Evolutionary conservation across 2,797 vertebrate species (phyloP).

Genomic region (Centropyge bicolor): DNA sequence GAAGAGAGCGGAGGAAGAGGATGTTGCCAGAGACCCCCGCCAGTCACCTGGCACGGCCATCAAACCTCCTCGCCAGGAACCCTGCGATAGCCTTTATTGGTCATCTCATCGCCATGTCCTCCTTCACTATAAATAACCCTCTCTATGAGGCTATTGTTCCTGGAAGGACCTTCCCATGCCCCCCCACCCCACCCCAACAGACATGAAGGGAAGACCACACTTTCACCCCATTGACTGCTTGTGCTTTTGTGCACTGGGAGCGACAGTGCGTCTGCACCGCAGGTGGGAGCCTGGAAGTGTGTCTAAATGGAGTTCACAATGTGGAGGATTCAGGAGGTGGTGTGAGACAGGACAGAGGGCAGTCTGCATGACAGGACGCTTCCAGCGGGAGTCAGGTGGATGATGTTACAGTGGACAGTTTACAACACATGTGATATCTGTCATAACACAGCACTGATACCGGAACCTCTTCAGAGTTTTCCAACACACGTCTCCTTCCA

Average conservation of each 20-base stretch:
- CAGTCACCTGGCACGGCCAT: conserved; percentile 63
- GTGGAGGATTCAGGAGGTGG: conserved; percentile 21
- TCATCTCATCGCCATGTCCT: conserved; percentile 58
- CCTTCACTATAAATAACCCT: conserved; percentile 75
- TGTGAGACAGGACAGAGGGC: conserved; percentile 35
- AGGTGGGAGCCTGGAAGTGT: conserved; percentile 57
- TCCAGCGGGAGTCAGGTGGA: conserved; percentile 53
- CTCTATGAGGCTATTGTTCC: conserved; percentile 79
- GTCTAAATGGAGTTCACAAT: conserved; percentile 20
- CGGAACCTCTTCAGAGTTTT: conserved; percentile 42
- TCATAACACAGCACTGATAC: conserved; percentile 36
- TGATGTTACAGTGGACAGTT: conserved; percentile 47
- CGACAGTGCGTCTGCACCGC: conserved; percentile 52
- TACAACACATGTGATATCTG: conserved; percentile 35
- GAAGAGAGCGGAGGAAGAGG: conserved; percentile 76
- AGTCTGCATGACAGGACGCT: conserved; percentile 37
- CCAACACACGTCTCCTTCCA: conserved; percentile 17
- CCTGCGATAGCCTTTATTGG: conserved; percentile 52
- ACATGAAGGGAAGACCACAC: conserved; percentile 57
- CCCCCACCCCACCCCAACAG: not conserved
- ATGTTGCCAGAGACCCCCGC: conserved; percentile 60
- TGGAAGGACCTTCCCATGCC: conserved; percentile 64
- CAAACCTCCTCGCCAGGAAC: conserved; percentile 64
- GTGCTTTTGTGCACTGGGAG: conserved; percentile 34
- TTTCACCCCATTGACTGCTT: conserved; percentile 64